Base-by-base conservation (phyloP, 2,888 invertebrate species). In the Drosophila sordidapex region DNA sequence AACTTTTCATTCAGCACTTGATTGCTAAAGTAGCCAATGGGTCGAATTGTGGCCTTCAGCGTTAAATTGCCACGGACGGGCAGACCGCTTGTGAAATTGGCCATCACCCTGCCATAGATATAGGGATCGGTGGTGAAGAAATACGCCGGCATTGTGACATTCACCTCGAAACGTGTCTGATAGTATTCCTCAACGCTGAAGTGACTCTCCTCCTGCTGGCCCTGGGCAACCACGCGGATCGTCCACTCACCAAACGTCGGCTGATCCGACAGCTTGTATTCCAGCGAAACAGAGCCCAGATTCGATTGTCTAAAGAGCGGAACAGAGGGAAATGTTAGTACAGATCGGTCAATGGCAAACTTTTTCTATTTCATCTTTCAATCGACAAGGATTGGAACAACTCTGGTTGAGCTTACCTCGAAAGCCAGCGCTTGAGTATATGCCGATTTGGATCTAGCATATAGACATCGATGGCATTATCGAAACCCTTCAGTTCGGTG, bases 161-260 rank as follows among this genome's bases (percentile, higher is more conserved):
- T 99, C 49, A 96, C 96, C 94, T 99, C 98, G 92, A 97, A 98
- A 83, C 98, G 94, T 0, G 98, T 98, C 93, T 98, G 98, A 93
- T 98, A 98, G 93, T 98, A 99, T 94, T 99, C 98, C 92, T 98
- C 98, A 0, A 99, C 98, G 10, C 96, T 93, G 93, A 98, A 98
- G 62, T 95, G 95, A 46, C 97, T 95, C 92, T 97, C 97, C 93
- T 99, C 98, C 2, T 96, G 94, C 93, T 98, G 98, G 0, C 97
- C 97, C 91, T 97, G 96, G 0, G 98, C 98, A 79, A 97, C 95
- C 1, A 99, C 96, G 75, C 96, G 95, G 79, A 99, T 96, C 52
- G 95, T 96, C 99, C 99, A 99, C 91, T 97, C 96, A 10, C 99
- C 99, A 92, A 96, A 98, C 52, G 96, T 95, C 0, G 98, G 98